Evolutionary conservation across 2,113 vertebrate species (phyloP).

Genomic region (Martes martes): DNA sequence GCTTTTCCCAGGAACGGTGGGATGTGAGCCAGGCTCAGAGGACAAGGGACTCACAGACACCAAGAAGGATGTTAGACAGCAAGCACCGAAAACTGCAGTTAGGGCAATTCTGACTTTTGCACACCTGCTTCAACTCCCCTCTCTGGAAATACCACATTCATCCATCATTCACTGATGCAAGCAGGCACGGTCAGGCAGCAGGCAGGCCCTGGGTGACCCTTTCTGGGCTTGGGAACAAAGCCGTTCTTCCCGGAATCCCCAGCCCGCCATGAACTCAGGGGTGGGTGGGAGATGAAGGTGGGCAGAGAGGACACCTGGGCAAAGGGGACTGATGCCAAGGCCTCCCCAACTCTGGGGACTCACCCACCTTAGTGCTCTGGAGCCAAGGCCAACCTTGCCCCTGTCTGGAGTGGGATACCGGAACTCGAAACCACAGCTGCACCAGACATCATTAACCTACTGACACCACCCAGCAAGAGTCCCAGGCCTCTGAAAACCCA

Average conservation of each 20-base stretch:
- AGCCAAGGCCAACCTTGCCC: not conserved
- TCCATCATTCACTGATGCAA: not conserved
- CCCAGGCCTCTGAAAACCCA: not conserved
- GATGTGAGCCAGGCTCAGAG: not conserved
- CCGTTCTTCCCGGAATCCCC: not conserved
- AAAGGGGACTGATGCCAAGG: not conserved
- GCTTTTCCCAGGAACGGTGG: not conserved
- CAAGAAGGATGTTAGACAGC: not conserved
- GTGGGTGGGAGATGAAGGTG: not conserved
- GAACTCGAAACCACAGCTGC: not conserved
- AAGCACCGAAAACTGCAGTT: not conserved
- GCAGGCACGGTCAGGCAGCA: not conserved
- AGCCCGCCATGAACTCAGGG: not conserved
- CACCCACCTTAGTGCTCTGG: not conserved
- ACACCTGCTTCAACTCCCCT: not conserved
- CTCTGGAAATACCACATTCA: not conserved
- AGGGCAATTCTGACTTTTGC: not conserved
- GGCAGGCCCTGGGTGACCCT: not conserved
- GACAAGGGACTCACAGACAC: not conserved
- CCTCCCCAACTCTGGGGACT: not conserved
- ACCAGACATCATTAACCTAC: not conserved
- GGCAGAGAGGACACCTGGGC: not conserved
- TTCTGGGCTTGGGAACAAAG: not conserved
- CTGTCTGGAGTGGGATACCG: not conserved
- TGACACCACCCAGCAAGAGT: not conserved